Percentiles rank a stretch among this genome's conserved stretches.
phyloP scores from a whole-genome alignment of 23 tunicate species.

The Trididemnum clinides region DNA sequence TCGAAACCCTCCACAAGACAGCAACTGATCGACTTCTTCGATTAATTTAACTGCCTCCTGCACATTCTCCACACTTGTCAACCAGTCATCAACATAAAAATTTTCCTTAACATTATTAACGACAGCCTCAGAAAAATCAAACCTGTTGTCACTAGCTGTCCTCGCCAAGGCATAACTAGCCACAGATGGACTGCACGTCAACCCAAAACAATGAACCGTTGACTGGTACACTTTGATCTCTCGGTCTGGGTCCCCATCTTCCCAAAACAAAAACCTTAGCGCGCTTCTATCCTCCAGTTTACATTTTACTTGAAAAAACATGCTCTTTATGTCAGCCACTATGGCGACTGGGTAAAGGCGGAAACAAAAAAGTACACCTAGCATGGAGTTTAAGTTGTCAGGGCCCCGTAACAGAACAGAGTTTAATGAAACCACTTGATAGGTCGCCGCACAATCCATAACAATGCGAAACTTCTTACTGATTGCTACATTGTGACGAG shows the following conservation, averaged over 20 bases:
- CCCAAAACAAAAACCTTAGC: not conserved
- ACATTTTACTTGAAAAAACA: not conserved
- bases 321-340: not conserved
- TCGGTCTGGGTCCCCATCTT: not conserved
- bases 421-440: not conserved
- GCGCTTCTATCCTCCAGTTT: not conserved
- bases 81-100: slow-evolving; percentile 6
- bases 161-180: not conserved
- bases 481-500: not conserved
- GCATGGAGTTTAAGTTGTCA: not conserved
- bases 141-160: not conserved
- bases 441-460: not conserved
- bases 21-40: not conserved
- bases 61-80: not conserved
- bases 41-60: not conserved
- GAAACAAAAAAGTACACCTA: not conserved
- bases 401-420: not conserved
- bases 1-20: not conserved
- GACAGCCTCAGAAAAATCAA: not conserved
- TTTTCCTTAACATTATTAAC: not conserved
- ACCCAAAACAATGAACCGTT: slow-evolving; percentile 2
- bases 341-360: not conserved
- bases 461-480: not conserved
- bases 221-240: not conserved
- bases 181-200: not conserved